Evolutionary conservation across 2,797 vertebrate species (phyloP), one percentile per base, ranked within the genome.

Genomic region (Buphagus erythrorhynchus): DNA sequence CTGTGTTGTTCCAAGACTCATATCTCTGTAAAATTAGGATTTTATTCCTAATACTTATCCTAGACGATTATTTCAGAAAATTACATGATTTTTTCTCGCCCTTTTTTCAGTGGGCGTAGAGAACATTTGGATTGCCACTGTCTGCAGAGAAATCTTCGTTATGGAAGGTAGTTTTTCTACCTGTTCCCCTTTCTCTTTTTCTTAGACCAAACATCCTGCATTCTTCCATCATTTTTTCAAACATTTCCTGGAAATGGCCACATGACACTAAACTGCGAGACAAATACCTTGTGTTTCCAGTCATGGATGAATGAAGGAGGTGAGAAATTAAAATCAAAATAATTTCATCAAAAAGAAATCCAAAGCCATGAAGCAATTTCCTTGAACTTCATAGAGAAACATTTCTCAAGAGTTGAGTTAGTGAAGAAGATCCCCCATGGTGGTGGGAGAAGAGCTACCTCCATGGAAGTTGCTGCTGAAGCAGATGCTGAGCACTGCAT

Each of bases 161-260:
- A 20, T 57, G 24, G 61, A 74, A 69, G 48, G n/a, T 65, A 17
- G 25, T 59, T 76, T 68, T 91, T 46, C 43, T 87, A 16, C 29
- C 24, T 59, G 13, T 59, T 68, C 29, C 61, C n/a, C 33, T 12
- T 62, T 65, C 33, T 81, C 11, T 48, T 59, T 79, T 58, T 36
- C 31, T 46, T 11, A 77, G 24, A 52, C 16, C 29, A 31, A 86
- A 48, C 38, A 80, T 33, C 24, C 61, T 79, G 29, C 48, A 52
- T 86, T 93, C 57, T 73, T 82, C 63, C 74, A 82, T 18, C 10
- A 35, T 59, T 49, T 83, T 82, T 82, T 66, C 69, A 62, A 43
- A 19, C 10, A 21, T 19, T 55, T 87, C 71, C 59, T 88, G 67
- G 45, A 69, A 82, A 45, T n/a, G 33, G 12, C 54, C 26, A 16